Evolutionary conservation across 2,113 vertebrate species (phyloP), one percentile per base, ranked within the genome.

Genomic region (Podarcis muralis): DNA sequence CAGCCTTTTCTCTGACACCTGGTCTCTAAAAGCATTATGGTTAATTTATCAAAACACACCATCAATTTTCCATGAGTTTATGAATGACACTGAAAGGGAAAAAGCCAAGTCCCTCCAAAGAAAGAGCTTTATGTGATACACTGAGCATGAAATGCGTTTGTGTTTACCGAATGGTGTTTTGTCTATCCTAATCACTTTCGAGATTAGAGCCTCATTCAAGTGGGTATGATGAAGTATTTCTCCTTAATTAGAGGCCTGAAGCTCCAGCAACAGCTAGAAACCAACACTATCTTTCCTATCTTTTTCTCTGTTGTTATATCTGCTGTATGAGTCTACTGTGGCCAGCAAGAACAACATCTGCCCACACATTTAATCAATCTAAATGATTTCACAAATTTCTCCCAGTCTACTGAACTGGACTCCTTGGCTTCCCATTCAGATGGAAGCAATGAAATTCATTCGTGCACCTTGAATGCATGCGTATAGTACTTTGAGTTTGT

Each of bases 31-130:
- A 88, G 80, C 86, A 35, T 90, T 87, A 25, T 37, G 83, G 89
- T 90, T 96, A 94, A 93, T 65, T 95, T 88, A 90, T 84, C 92
- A 92, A 88, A 92, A 94, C 84, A 93, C n/a, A 76, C 65, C 84
- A 78, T 87, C 90, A 94, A 81, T 82, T 90, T 72, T 87, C 86
- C 53, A 48, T 11, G 0, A 35, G 22, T 66, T 84, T 79, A 78
- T 84, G 37, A 76, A 80, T 69, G 57, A 81, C 77, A 90, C 59
- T 53, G 74, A 82, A 85, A 82, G 83, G 22, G 27, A 69, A 40
- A n/a, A 87, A 87, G 88, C 16, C 4, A 71, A 89, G 30, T 2
- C 1, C 0, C 88, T 87, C 89, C 84, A 43, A 0, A 57, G 78
- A 90, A 90, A 93, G 40, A n/a, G 27, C 25, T 85, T 92, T 95